A percentile compares a stretch with the other conserved stretches of the same genome.
These are phyloP conservation scores for Papilio elwesi DNA, from an alignment of 2,888 invertebrate genomes.

Conservation along the genomic window DNA sequence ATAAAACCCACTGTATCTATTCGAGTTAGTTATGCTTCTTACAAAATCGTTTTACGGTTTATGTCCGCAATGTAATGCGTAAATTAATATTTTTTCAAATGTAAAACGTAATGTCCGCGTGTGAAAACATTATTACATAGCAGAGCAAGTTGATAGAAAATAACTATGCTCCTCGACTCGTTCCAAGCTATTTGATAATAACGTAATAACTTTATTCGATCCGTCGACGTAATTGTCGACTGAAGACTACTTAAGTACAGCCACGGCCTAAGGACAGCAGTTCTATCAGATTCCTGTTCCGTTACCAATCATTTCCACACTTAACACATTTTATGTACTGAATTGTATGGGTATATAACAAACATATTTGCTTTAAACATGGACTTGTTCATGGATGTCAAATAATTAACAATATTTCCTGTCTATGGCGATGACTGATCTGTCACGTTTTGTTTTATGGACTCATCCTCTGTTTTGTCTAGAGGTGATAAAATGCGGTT, in stretches of 20 bases:
- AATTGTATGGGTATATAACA: too few species aligned
- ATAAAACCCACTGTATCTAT: too few species aligned
- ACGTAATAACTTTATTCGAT: conserved; percentile 36
- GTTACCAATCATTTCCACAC: not conserved
- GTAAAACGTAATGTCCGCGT: not conserved
- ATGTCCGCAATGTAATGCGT: not conserved
- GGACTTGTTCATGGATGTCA: too few species aligned
- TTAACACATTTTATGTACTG: not conserved
- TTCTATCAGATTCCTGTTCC: conserved; percentile 6
- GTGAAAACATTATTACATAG: conserved; percentile 5
- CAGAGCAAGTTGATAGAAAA: not conserved
- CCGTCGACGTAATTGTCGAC: conserved; percentile 27
- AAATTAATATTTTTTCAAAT: not conserved
- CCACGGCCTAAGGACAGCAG: not conserved
- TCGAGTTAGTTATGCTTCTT: too few species aligned
- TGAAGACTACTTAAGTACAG: not conserved
- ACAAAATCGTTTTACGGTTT: too few species aligned
- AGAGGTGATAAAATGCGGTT: too few species aligned
- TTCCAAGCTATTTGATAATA: conserved; percentile 27
- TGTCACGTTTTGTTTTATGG: too few species aligned
- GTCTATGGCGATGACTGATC: too few species aligned
- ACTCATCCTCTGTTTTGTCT: too few species aligned
- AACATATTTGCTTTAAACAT: too few species aligned
- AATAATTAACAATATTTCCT: too few species aligned
- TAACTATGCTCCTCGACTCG: conserved; percentile 4